Conservation (phyloP, 2,888 invertebrate species). For the Punctoribates punctum region DNA sequence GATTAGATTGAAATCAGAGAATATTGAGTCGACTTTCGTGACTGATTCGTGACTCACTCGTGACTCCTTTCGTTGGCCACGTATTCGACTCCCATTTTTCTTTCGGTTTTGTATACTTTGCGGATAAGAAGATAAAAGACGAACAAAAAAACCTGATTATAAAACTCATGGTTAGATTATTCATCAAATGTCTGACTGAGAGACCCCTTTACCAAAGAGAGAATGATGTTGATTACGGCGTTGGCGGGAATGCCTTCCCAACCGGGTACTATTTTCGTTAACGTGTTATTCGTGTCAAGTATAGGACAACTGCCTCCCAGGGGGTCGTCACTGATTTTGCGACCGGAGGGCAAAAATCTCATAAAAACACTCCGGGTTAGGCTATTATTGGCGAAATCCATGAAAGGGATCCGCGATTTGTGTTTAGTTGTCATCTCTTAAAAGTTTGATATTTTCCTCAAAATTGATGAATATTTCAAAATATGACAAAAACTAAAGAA, state of each 20-base stretch:
- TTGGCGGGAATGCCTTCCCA: constrained; percentile 44
- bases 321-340: background rate
- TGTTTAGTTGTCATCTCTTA: too few relatives aligned
- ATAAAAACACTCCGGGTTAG: too few relatives aligned
- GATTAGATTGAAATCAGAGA: background rate
- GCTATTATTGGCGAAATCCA: too few relatives aligned
- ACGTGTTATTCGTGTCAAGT: background rate
- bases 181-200: background rate
- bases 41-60: too few relatives aligned
- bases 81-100: too few relatives aligned
- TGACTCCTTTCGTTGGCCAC: too few relatives aligned
- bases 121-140: background rate
- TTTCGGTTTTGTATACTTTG: background rate
- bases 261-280: background rate
- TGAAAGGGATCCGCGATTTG: too few relatives aligned
- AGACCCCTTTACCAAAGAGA: constrained; percentile 29
- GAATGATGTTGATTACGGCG: constrained; percentile 37
- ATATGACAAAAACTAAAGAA: too few relatives aligned
- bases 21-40: background rate
- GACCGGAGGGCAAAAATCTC: too few relatives aligned
- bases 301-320: background rate
- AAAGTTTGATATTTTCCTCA: too few relatives aligned
- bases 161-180: too few relatives aligned
- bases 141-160: background rate
- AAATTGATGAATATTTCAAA: too few relatives aligned